Evolutionary conservation across 2,888 invertebrate genomes (phyloP).

Genomic region (Leucophenga montana): DNA sequence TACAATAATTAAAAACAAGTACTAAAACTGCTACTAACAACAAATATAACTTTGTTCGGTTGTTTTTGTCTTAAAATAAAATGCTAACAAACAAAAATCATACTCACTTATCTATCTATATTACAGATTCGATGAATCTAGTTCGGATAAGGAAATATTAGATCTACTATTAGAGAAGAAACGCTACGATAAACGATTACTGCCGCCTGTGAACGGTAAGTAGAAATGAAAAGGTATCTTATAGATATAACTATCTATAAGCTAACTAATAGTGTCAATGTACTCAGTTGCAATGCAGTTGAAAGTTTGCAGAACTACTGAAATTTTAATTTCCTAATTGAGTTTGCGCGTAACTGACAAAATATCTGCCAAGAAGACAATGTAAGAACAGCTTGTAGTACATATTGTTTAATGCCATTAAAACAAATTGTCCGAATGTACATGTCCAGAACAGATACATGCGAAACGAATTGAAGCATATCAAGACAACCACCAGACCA

Average conservation of each 20-base stretch:
- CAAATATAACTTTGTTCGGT: not conserved
- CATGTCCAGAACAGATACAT: too few relatives aligned
- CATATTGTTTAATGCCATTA: conserved; percentile 6
- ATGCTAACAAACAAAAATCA: not conserved
- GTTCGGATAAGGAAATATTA: conserved; percentile 93
- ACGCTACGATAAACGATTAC: conserved; percentile 93
- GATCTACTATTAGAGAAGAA: conserved; percentile 90
- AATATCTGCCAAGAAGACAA: not conserved
- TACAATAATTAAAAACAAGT: not conserved
- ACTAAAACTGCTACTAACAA: not conserved
- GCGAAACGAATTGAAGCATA: too few relatives aligned
- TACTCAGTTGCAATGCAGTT: too few relatives aligned
- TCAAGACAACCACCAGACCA: too few relatives aligned
- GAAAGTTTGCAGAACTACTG: conserved; percentile 4
- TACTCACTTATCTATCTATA: conserved; percentile 34
- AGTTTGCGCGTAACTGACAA: not conserved
- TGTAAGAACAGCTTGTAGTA: not conserved
- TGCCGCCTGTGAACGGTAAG: conserved; percentile 91
- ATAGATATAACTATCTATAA: too few relatives aligned
- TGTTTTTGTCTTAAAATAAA: conserved; percentile 14
- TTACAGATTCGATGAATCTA: conserved; percentile 89
- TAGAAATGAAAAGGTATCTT: not conserved
- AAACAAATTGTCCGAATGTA: conserved; percentile 1
- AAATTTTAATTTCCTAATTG: conserved; percentile 10
- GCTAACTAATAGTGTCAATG: too few relatives aligned